A percentile compares a stretch with the other conserved stretches of the same genome.
Conservation (phyloP, 2,888 invertebrate species). For the Criorhina ranunculi region DNA sequence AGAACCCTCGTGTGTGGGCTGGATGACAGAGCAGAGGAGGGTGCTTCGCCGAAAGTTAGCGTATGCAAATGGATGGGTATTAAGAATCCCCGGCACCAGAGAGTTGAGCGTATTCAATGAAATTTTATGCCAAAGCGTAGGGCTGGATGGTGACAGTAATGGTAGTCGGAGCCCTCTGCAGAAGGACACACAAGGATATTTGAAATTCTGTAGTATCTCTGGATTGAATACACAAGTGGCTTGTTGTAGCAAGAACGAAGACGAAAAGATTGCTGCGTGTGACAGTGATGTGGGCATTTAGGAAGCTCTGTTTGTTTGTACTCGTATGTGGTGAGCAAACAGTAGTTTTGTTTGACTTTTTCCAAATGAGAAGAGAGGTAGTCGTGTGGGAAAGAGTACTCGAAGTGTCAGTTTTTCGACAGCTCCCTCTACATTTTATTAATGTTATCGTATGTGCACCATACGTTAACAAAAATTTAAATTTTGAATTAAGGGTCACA, state of each 20-base stretch:
- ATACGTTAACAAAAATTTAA: too few species aligned
- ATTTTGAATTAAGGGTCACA: too few species aligned
- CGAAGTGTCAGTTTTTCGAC: neutral
- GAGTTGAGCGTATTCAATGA: conserved; percentile 5
- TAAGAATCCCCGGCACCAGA: conserved; percentile 11
- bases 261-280: conserved; percentile 11
- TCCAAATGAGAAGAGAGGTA: neutral
- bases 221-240: conserved; percentile 9
- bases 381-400: too few species aligned
- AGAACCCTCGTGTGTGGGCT: neutral
- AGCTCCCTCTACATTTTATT: too few species aligned
- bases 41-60: neutral
- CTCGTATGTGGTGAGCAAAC: conserved; percentile 8
- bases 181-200: neutral
- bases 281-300: conserved; percentile 20
- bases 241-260: neutral
- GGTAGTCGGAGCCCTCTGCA: neutral
- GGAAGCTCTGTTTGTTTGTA: neutral
- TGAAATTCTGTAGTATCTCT: neutral
- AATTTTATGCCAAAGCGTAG: neutral
- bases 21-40: conserved; percentile 1
- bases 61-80: conserved; percentile 36
- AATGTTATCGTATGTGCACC: too few species aligned
- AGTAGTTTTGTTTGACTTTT: conserved; percentile 6
- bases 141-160: neutral